Evolutionary conservation across 1,140 invertebrate species (phyloP).

Genomic region (Bombus breviceps): DNA sequence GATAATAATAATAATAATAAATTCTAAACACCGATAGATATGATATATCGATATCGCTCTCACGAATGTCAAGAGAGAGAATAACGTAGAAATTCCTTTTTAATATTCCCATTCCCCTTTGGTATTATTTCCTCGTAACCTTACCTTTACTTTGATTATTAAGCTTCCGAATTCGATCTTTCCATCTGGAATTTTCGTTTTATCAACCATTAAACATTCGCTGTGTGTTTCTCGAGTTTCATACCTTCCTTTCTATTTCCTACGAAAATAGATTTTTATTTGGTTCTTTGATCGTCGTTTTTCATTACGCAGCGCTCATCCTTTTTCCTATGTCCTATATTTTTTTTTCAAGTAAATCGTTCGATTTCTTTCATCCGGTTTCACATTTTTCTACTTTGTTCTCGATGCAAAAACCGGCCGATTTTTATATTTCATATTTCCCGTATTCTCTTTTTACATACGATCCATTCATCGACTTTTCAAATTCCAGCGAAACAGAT

Average conservation of each 20-base stretch:
- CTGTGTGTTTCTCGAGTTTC: background rate
- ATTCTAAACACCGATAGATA: no score
- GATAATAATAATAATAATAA: no score
- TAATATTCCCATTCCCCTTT: no score
- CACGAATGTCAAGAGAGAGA: no score
- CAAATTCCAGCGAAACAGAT: background rate
- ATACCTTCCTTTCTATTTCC: background rate
- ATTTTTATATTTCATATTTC: background rate
- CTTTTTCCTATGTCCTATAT: background rate
- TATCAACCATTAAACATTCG: background rate
- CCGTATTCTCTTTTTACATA: background rate
- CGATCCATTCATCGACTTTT: background rate
- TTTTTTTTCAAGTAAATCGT: background rate
- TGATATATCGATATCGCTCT: no score
- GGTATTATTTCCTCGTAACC: background rate
- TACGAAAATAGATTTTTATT: slow-evolving; percentile 3
- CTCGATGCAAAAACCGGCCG: background rate
- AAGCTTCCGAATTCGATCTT: background rate
- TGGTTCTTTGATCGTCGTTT: background rate
- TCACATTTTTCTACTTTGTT: slow-evolving; percentile 1
- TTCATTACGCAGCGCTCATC: background rate
- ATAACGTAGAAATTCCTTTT: no score
- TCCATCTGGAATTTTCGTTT: background rate
- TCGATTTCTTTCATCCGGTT: background rate
- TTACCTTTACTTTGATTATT: background rate